Percentiles rank a stretch among this genome's conserved stretches.
Evolutionary conservation across 2,113 vertebrate genomes (phyloP).

Genomic region (Pampusana beccarii): DNA sequence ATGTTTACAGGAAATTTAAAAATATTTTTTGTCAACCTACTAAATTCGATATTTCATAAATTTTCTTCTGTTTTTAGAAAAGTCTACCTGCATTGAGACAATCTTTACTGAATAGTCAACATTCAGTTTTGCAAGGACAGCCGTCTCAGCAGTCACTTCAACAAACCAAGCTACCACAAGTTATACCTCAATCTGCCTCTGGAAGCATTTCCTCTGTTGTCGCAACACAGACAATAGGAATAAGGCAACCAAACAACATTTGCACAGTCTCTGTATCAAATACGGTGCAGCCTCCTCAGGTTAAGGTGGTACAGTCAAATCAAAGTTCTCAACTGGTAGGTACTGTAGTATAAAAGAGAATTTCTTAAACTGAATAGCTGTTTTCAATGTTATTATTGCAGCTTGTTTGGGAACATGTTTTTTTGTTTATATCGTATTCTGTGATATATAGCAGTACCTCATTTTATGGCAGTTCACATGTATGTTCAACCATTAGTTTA

Average conservation of each 20-base stretch:
- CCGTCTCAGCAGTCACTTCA: slow-evolving; percentile 74
- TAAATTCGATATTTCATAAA: not conserved
- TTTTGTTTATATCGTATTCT: not conserved
- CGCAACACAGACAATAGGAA: slow-evolving; percentile 76
- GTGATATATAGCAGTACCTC: not conserved
- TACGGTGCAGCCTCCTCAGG: slow-evolving; percentile 63
- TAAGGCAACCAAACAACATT: slow-evolving; percentile 81
- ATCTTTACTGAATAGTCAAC: slow-evolving; percentile 85
- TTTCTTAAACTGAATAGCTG: not conserved
- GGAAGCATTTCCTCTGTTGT: slow-evolving; percentile 72
- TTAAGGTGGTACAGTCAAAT: slow-evolving; percentile 73
- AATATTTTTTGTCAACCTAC: not conserved
- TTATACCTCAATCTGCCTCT: slow-evolving; percentile 66
- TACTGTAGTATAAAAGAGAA: slow-evolving; percentile 36
- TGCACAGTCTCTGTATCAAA: slow-evolving; percentile 75
- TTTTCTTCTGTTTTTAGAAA: slow-evolving; percentile 77
- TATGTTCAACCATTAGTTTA: not conserved
- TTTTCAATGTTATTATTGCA: not conserved
- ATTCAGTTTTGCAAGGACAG: slow-evolving; percentile 73
- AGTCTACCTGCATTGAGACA: slow-evolving; percentile 87
- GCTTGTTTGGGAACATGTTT: not conserved
- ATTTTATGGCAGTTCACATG: not conserved
- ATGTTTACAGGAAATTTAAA: not conserved
- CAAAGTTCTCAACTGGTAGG: slow-evolving; percentile 81
- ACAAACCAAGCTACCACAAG: slow-evolving; percentile 73